Percentiles rank a stretch among this genome's conserved stretches.
phyloP scores from a whole-genome alignment of 2,797 vertebrate species.

The Trichosurus vulpecula region DNA sequence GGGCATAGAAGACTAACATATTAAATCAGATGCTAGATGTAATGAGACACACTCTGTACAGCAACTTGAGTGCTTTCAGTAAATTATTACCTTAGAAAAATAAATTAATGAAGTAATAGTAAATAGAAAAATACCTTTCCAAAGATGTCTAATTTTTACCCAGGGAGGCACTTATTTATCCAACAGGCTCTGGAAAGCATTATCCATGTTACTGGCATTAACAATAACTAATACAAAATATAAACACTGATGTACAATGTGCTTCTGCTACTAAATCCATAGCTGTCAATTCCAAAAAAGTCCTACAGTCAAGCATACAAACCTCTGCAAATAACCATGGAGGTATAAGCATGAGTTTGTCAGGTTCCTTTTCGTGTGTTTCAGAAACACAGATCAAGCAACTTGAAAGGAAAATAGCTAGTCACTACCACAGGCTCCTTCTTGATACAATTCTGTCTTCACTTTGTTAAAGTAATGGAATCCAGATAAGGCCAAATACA shows the following conservation, averaged over 20 bases:
- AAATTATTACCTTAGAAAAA: conserved; percentile 50
- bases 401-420: conserved; percentile 66
- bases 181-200: conserved; percentile 34
- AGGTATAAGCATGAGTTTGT: neutral
- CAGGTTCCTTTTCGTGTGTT: conserved; percentile 10
- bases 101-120: neutral
- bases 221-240: conserved; percentile 4
- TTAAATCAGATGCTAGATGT: conserved; percentile 11
- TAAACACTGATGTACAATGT: neutral
- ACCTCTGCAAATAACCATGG: neutral
- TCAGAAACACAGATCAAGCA: conserved; percentile 44
- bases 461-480: conserved; percentile 53
- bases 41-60: conserved; percentile 35
- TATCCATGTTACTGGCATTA: neutral
- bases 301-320: conserved; percentile 1
- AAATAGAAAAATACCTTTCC: conserved; percentile 65
- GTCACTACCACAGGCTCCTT: neutral
- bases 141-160: conserved; percentile 60
- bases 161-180: conserved; percentile 48
- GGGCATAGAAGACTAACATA: conserved; percentile 26
- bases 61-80: conserved; percentile 50
- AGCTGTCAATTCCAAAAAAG: neutral
- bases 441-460: conserved; percentile 61
- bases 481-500: conserved; percentile 44
- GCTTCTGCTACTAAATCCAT: conserved; percentile 2